Base-by-base conservation (phyloP, 2,113 vertebrate genomes). In the Leiothrix lutea region DNA sequence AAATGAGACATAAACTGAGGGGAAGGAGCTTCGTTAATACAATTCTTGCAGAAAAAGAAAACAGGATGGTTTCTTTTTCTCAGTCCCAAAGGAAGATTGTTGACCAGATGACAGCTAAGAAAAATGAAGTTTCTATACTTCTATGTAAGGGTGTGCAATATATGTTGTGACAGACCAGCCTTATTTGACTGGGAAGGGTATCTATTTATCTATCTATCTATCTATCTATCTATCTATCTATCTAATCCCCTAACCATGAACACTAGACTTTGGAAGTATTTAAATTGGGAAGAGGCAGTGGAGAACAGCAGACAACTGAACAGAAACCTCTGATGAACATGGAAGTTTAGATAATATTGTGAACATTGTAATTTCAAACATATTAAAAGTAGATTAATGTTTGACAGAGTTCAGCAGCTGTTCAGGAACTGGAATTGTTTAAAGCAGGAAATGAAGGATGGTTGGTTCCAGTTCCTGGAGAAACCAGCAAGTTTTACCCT, bases 21-120 rank as follows among this genome's bases (percentile, higher is more conserved):
- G 54, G 28, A 24, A 86, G 45, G 45, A 87, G 22, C 12, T 35
- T 72, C 0, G 0, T 20, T 72, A 33, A n/a, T 31, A 45, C 3
- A 71, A 4, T 33, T 74, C 29, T n/a, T n/a, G 38, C 11, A 48
- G 56, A 58, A 71, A 56, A 88, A 85, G 35, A 40, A 56, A 71
- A 48, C 10, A n/a, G 8, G 20, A 64, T 42, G 11, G 19, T 47
- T 74, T 88, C 10, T 17, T 66, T 87, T 78, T 35, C 66, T 90
- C 38, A 42, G 12, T 88, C 36, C 15, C 15, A 54, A 51, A 65
- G 13, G 40, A 91, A 94, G 42, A 92, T 26, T 0, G 2, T 2
- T 71, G 50, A 82, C 24, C n/a, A 81, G 48, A 36, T 35, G 42
- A 57, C 16, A 29, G 2, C 4, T 56, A 73, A 47, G 64, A 81